Conservation (phyloP, 2,113 vertebrate species). For the Phalacrocorax aristotelis region DNA sequence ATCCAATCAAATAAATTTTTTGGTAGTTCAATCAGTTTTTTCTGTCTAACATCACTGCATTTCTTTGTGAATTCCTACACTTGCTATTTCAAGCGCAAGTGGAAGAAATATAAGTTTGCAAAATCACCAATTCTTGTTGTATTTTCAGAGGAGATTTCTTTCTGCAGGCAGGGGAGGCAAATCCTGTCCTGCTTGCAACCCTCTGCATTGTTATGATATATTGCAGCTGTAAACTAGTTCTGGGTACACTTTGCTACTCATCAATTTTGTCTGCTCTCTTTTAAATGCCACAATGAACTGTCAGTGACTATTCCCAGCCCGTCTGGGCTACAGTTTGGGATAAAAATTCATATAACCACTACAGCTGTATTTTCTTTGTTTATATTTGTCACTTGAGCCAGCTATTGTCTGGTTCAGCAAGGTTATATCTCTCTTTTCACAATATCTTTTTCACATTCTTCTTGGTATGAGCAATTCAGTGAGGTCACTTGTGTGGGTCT, state of each 20-base stretch:
- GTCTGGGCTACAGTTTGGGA: not conserved
- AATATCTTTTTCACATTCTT: not conserved
- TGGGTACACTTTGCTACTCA: not conserved
- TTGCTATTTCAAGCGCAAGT: not conserved
- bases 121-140: not conserved
- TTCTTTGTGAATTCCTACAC: not conserved
- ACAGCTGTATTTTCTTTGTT: slow-evolving; percentile 17
- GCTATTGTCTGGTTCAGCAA: not conserved
- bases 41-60: not conserved
- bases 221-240: slow-evolving; percentile 12
- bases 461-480: not conserved
- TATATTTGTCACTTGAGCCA: not conserved
- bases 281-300: slow-evolving; percentile 10
- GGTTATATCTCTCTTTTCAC: not conserved
- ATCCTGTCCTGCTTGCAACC: slow-evolving; percentile 4
- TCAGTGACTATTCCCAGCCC: not conserved
- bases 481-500: not conserved
- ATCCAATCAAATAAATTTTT: not conserved
- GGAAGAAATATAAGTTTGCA: not conserved
- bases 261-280: slow-evolving; percentile 2
- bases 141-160: not conserved
- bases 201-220: slow-evolving; percentile 3
- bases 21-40: not conserved
- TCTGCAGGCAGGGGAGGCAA: not conserved
- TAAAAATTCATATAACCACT: not conserved